Evolutionary conservation across 1,140 invertebrate genomes (phyloP), one percentile per base, ranked within the genome.

Genomic region (Metopolophium dirhodum): DNA sequence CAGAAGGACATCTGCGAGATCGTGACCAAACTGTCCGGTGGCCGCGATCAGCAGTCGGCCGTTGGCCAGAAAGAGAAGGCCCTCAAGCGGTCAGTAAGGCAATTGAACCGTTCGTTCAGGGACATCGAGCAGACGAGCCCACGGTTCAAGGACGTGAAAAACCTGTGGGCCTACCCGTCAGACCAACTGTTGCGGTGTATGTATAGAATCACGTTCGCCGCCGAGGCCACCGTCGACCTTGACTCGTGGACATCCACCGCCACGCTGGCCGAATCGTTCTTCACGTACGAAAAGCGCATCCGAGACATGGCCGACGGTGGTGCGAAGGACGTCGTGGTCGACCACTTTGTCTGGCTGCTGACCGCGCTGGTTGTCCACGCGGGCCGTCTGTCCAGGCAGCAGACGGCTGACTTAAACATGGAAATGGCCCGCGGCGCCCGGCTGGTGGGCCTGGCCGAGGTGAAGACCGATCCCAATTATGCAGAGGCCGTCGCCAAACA

Each of bases 1-100:
- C 95, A 96, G n/a, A 94, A 95, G 82, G 96, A 96, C 94, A 96
- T 97, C 54, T 95, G 95, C 86, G 94, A 95, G 26, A 96, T 97
- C 0, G 97, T 97, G 94, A 94, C 94, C 35, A 95, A 94, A 93
- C 94, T 95, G 45, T 95, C 95, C 94, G 96, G 96, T 6, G n/a
- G 4, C 30, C 61, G 30, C 14, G 14, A 77, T 77, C 6, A 0
- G 61, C 6, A 0, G 61, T 77, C 7, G 4, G 14, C 30, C 14
- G 4, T 18, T 3, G 0, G 2, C 61, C 4, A 35, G 30, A 77
- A 77, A 30, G 18, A 77, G 14, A 3, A 1, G n/a, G n/a, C 30
- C 6, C 61, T 77, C 30, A 6, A n/a, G n/a, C 61, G 11, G 11
- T 77, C n/a, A 35, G n/a, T 77, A 30, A 18, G 18, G 4, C 18